Evolutionary conservation across 2,888 invertebrate species (phyloP), one percentile per base, ranked within the genome.

Genomic region (Sphaerophoria taeniata): DNA sequence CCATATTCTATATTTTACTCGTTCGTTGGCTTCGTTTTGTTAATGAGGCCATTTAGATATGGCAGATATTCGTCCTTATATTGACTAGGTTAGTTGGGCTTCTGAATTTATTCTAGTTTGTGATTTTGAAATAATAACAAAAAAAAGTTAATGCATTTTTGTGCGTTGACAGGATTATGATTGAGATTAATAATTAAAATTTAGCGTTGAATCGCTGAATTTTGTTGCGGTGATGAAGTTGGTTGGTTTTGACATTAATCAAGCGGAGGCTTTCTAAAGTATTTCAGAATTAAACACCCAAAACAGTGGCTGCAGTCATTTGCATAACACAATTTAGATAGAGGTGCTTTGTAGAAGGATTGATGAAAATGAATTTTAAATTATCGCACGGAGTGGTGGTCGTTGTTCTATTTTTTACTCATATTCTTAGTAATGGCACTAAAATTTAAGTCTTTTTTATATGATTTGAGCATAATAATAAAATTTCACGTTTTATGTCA

Each of bases 141-240:
- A 33, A 71, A 65, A 82, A 72, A 53, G 45, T 53, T 70, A 76
- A 70, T 81, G 85, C 70, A 80, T 77, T 85, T 81, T 69, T 76
- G 72, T 47, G 72, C 61, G 75, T 51, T 69, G 76, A 85, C 72
- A 85, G 81, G 70, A 79, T 87, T 85, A 75, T 87, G 65, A 83
- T 87, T 87, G 80, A 72, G 56, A 77, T 81, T 82, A 82, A 87
- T 82, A 80, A 74, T 86, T 87, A 83, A 87, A 87, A 86, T 76
- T 82, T 87, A 63, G 36, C 69, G 55, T 43, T 49, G 72, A 77
- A 72, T 60, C 7, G 55, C 14, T 67, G 53, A 49, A 80, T 74
- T 73, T 24, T 34, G 43, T 49, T 51, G 60, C 24, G 53, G 49
- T 14, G 53, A 55, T 39, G 33, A 60, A 24, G 24, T 24, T 24